These are phyloP conservation scores for Redunca redunca DNA, from an alignment of 2,113 vertebrate genomes.

Conservation along the genomic window DNA sequence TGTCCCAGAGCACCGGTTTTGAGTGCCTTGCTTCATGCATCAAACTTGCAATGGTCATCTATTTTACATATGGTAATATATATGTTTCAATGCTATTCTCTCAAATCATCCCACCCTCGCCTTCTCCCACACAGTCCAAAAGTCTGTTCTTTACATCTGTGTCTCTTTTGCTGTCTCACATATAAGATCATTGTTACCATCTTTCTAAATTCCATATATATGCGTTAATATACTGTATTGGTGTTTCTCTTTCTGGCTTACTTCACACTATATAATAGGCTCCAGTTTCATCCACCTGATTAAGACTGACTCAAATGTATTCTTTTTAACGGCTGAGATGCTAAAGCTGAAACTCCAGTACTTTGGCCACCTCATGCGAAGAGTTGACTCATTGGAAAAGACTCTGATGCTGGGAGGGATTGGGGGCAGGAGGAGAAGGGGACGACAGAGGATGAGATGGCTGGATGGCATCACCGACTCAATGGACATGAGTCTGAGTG, in stretches of 20 bases:
- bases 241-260: neutral
- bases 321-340: neutral
- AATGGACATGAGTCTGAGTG: too few relatives aligned
- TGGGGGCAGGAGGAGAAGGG: too few relatives aligned
- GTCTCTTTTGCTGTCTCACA: neutral
- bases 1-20: neutral
- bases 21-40: neutral
- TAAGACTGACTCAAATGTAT: neutral
- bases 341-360: too few relatives aligned
- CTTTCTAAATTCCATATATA: neutral
- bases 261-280: neutral
- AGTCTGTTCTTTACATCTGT: neutral
- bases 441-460: too few relatives aligned
- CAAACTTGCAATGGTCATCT: neutral
- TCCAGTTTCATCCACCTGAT: neutral
- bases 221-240: neutral
- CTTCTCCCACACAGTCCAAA: neutral
- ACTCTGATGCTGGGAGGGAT: too few relatives aligned
- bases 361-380: too few relatives aligned
- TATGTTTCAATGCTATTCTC: neutral
- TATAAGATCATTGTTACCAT: neutral
- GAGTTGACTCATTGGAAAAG: too few relatives aligned
- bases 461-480: too few relatives aligned
- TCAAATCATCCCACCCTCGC: neutral
- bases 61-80: neutral